Evolutionary conservation across 2,888 invertebrate genomes (phyloP), one percentile per base, ranked within the genome.

Genomic region (Drosophila anomalipes): DNA sequence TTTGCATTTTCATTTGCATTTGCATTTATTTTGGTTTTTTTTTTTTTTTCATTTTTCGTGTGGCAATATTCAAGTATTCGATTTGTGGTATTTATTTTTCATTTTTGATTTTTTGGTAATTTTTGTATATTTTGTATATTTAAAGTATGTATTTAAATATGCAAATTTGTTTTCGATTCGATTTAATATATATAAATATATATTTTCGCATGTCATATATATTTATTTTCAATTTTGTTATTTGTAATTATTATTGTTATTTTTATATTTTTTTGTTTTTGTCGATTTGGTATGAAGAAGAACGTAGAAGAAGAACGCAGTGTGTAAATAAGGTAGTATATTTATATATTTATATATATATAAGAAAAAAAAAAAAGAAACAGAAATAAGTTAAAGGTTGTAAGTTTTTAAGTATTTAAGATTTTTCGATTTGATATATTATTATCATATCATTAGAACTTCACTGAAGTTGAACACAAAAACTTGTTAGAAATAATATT

Each of bases 251-350:
- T 62, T 62, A 63, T 60, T 70, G 32, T 35, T 69, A 44, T 54
- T 70, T 62, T 37, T 63, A 53, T 73, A 54, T 65, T 62, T 66
- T 52, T 73, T 80, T 74, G 77, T 81, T 83, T 77, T 81, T 80
- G 79, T 80, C 77, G 72, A 79, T 82, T 86, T 88, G 80, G 82
- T 86, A 85, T 85, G 85, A 85, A 85, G 85, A 87, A 84, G 87
- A 84, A 87, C 88, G 85, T 88, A 88, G 85, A 83, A 88, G 88
- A 85, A 85, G 85, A 85, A 88, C 85, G 88, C 83, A 85, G 85
- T 86, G 85, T 88, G 84, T 79, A 88, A 86, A 84, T 82, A 84
- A 89, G 81, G 82, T 86, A 71, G 83, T 82, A 81, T 79, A 76
- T 70, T 68, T 75, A 65, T 75, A 70, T 63, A 70, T 58, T 47